Evolutionary conservation across 1,140 invertebrate species (phyloP).

Genomic region (Anastrepha ludens): DNA sequence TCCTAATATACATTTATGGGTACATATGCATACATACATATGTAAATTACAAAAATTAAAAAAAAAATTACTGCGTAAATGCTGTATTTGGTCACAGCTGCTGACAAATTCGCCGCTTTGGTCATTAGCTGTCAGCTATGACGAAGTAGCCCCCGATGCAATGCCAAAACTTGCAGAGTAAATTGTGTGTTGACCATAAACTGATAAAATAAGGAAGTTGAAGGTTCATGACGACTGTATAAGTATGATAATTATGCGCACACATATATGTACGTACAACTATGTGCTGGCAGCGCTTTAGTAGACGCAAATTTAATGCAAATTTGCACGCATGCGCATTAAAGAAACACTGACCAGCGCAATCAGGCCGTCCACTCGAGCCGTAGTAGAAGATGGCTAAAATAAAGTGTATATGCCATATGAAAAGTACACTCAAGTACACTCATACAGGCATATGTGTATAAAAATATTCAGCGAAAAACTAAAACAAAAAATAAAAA

Average conservation of each 20-base stretch:
- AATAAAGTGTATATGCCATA: background rate
- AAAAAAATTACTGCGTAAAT: background rate
- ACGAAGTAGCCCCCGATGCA: background rate
- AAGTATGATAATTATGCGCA: background rate
- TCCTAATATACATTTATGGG: no score
- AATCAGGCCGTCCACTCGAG: background rate
- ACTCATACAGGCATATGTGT: background rate
- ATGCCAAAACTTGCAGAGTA: background rate
- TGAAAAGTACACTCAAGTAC: background rate
- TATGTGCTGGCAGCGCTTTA: background rate
- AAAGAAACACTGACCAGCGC: background rate
- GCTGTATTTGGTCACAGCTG: background rate
- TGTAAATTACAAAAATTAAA: background rate
- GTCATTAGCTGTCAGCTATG: background rate
- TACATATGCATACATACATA: no score
- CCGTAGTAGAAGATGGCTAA: background rate
- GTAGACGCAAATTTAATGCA: constrained; percentile 19
- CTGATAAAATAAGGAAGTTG: constrained; percentile 29
- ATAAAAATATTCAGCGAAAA: background rate
- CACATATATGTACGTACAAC: no score
- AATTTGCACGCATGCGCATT: constrained; percentile 42
- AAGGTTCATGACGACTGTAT: constrained; percentile 1
- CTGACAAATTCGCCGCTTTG: background rate
- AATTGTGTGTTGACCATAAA: background rate
- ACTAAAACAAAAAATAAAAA: background rate